phyloP scores from a whole-genome alignment of 1,140 invertebrate genomes.

The Eueides isabella region DNA sequence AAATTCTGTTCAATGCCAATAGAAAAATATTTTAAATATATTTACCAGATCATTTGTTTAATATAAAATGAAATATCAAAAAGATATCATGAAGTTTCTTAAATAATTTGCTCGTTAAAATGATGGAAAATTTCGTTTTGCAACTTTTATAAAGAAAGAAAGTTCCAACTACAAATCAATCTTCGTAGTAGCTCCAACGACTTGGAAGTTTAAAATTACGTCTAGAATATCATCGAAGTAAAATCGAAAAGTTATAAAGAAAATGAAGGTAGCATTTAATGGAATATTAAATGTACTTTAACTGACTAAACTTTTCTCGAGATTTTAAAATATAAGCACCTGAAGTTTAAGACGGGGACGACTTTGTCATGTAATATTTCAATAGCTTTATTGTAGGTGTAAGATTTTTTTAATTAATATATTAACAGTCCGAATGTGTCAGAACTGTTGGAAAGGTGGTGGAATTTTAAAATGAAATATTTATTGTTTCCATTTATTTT shows the following conservation, averaged over 20 bases:
- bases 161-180: conserved; percentile 30
- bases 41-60: too few species aligned
- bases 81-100: not conserved
- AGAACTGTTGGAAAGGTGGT: too few species aligned
- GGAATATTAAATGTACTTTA: conserved; percentile 1
- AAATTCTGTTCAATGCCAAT: too few species aligned
- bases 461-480: too few species aligned
- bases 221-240: conserved; percentile 17
- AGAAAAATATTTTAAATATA: too few species aligned
- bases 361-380: not conserved
- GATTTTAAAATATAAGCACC: not conserved
- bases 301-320: not conserved
- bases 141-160: conserved; percentile 19
- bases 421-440: too few species aligned
- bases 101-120: conserved; percentile 20
- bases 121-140: conserved; percentile 10
- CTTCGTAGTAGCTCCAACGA: conserved; percentile 12
- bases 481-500: too few species aligned
- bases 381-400: not conserved
- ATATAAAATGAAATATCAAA: too few species aligned
- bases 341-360: not conserved
- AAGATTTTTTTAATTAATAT: not conserved
- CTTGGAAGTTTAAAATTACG: conserved; percentile 23
- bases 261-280: conserved; percentile 1
- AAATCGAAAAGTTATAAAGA: not conserved